A percentile compares a stretch with the other conserved stretches of the same genome.
Conservation (phyloP, 1,140 invertebrate species). For the Pogonognathellus flavescens region DNA sequence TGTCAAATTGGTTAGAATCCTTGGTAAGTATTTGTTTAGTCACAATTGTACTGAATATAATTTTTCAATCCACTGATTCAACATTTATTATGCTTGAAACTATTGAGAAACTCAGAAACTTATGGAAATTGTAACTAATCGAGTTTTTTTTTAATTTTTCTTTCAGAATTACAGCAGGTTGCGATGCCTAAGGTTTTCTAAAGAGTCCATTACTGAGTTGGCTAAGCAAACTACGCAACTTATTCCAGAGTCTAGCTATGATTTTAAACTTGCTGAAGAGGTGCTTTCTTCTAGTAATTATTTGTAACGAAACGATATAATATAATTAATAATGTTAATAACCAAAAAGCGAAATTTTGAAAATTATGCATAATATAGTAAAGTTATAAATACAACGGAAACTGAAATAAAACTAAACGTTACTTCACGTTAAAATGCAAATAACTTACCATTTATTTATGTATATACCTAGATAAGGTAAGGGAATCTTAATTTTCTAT, state of each 20-base stretch:
- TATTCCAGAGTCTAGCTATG: slow-evolving; percentile 66
- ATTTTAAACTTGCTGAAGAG: slow-evolving; percentile 66
- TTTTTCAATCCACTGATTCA: too few species aligned
- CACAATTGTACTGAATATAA: too few species aligned
- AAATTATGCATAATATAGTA: background rate
- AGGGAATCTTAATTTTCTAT: too few species aligned
- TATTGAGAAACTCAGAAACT: too few species aligned
- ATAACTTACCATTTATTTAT: too few species aligned
- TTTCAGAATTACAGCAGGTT: slow-evolving; percentile 67
- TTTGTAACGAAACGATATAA: slow-evolving; percentile 30
- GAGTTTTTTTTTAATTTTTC: too few species aligned
- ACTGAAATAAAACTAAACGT: background rate
- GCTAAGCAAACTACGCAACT: slow-evolving; percentile 63
- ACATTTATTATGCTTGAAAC: too few species aligned
- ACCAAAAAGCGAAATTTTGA: background rate
- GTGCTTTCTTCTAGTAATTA: slow-evolving; percentile 53
- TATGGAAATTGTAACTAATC: too few species aligned
- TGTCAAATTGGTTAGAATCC: slow-evolving; percentile 79
- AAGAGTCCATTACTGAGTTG: slow-evolving; percentile 58
- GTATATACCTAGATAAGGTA: too few species aligned
- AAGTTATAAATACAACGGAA: background rate
- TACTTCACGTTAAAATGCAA: background rate
- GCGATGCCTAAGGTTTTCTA: slow-evolving; percentile 60
- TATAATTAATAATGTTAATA: too few species aligned
- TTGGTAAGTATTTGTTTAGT: slow-evolving; percentile 72